phyloP scores from a whole-genome alignment of 2,888 invertebrate species.

The Polydrusus tereticollis region DNA sequence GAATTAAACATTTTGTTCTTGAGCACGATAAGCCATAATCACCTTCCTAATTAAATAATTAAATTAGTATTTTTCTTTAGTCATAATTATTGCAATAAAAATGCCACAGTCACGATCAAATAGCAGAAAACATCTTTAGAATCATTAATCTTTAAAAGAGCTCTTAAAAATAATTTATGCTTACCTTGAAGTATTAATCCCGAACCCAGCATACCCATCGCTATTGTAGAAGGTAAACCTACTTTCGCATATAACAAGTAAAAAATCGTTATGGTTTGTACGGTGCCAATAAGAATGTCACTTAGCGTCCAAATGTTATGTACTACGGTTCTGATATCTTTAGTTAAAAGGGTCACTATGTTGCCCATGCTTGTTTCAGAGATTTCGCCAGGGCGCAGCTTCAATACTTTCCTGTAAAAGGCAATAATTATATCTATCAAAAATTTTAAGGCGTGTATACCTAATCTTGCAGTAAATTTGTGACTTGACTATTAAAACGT shows the following conservation, averaged over 20 bases:
- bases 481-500: no score
- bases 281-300: constrained; percentile 91
- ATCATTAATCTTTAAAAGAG: not conserved
- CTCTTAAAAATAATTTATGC: not conserved
- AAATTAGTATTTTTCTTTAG: no score
- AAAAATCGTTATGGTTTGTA: constrained; percentile 86
- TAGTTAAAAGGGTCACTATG: constrained; percentile 89
- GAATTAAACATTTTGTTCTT: no score
- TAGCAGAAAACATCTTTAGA: no score
- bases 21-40: no score
- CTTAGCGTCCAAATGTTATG: constrained; percentile 88
- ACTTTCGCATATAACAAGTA: constrained; percentile 78
- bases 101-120: not conserved
- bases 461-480: no score
- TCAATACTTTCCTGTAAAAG: constrained; percentile 76
- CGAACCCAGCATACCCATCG: constrained; percentile 67
- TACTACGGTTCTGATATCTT: constrained; percentile 93
- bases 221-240: constrained; percentile 69
- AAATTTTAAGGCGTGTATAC: not conserved
- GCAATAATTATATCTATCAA: not conserved
- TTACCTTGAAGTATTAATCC: constrained; percentile 45
- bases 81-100: not conserved
- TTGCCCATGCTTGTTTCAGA: constrained; percentile 79
- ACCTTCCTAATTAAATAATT: no score
- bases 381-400: constrained; percentile 69